Conservation (phyloP, 2,113 vertebrate genomes). For the Leucosticte australis region DNA sequence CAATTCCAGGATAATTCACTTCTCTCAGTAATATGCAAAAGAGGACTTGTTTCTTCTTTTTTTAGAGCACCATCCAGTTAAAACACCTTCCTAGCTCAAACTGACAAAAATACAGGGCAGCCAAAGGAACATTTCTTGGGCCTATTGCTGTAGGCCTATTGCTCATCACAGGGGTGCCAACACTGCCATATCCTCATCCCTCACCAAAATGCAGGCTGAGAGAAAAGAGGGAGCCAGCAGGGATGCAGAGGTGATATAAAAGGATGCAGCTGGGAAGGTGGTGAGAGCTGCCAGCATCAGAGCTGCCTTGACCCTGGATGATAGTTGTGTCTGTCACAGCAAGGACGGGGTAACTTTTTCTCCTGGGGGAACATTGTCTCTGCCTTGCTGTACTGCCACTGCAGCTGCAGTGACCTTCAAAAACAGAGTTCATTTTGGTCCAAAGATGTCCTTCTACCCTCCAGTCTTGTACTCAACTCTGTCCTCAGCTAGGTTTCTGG, state of each 20-base stretch:
- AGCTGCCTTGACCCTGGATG: background rate
- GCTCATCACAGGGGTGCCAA: fast-evolving
- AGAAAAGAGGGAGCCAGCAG: background rate
- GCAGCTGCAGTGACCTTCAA: background rate
- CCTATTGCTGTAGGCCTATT: background rate
- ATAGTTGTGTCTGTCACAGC: background rate
- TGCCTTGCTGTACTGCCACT: background rate
- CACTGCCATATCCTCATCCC: background rate
- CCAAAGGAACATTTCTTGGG: background rate
- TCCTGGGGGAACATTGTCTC: background rate
- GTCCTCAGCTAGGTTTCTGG: background rate
- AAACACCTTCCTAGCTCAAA: background rate
- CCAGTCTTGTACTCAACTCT: background rate
- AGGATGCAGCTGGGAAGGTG: background rate
- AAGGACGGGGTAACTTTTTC: background rate
- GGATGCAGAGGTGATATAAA: background rate
- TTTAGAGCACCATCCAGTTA: background rate
- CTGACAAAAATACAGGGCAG: fast-evolving
- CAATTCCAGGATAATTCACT: background rate
- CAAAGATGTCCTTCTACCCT: background rate
- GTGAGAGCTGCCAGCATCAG: background rate
- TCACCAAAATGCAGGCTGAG: background rate
- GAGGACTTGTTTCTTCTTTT: background rate
- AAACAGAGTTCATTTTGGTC: background rate
- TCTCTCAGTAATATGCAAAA: background rate